Evolutionary conservation across 2,113 vertebrate species (phyloP).

Genomic region (Centropus bengalensis): DNA sequence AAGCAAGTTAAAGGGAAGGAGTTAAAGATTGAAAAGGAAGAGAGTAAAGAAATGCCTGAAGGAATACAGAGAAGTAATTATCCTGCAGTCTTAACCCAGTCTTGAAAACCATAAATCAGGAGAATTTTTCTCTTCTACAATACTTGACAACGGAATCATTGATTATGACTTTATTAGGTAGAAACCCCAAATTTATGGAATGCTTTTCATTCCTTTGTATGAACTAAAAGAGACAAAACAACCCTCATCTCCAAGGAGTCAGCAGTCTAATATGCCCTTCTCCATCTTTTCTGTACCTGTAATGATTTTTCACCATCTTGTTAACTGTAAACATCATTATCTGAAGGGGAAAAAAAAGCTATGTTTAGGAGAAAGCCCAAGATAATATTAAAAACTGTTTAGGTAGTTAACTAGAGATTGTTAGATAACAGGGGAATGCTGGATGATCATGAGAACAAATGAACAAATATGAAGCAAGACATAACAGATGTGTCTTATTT

Average conservation of each 20-base stretch:
- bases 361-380: neutral
- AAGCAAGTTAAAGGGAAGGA: neutral
- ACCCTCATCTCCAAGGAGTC: neutral
- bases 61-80: neutral
- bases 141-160: neutral
- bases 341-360: neutral
- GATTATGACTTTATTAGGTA: slow-evolving; percentile 2
- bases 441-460: neutral
- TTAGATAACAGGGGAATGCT: neutral
- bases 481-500: neutral
- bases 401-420: neutral
- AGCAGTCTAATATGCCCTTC: neutral
- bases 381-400: neutral
- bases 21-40: neutral
- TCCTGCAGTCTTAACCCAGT: neutral
- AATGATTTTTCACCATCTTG: slow-evolving; percentile 1
- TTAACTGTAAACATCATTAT: neutral
- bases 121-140: neutral
- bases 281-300: neutral
- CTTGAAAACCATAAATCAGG: neutral
- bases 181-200: neutral
- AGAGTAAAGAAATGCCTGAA: neutral
- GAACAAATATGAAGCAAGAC: neutral
- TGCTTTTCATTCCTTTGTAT: neutral
- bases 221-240: neutral